Evolutionary conservation across 2,888 invertebrate species (phyloP), one percentile per base, ranked within the genome.

Genomic region (Salticus scenicus): DNA sequence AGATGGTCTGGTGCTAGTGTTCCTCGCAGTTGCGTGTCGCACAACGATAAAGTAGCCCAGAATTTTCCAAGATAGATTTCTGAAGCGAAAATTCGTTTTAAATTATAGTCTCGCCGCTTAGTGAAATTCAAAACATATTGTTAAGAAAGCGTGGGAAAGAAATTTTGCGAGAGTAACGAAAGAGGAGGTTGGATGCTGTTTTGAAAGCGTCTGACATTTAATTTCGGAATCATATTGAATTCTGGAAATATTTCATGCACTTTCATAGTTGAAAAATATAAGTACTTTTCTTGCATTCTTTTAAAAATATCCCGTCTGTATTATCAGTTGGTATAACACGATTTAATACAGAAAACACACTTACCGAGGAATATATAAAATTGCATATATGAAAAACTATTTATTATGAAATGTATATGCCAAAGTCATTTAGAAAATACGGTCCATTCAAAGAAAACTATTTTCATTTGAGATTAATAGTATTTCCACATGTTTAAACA

Each of bases 51-150:
- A 41, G 28, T 31, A 64, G 37, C 64, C 66, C 66, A 67, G 67
- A 67, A 57, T 57, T 67, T 76, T 76, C 47, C 67, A 31, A 31
- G 67, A 76, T 76, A 76, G 76, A 67, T 28, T 67, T 47, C 73
- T 31, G 37, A 47, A 47, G 66, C 24, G 28, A 41, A 66, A 75
- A 66, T 64, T 31, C 47, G 30, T 47, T 67, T 76, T 76, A 76
- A 76, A 76, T 57, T 57, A 57, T 24, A 57, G 57, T 57, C 57
- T 57, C 57, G 5, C 14, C 24, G 57, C 12, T 24, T 24, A 57
- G 57, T 57, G 57, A 57, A 57, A 57, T 57, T 24, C 57, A 57
- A 57, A 24, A 57, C 57, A 57, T 57, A 57, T 57, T 57, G 57
- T 57, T 57, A 57, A 24, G 57, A 47, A 57, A 57, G 57, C 57